Conservation (phyloP, 2,113 vertebrate genomes). For the Cryptotis parvus region DNA sequence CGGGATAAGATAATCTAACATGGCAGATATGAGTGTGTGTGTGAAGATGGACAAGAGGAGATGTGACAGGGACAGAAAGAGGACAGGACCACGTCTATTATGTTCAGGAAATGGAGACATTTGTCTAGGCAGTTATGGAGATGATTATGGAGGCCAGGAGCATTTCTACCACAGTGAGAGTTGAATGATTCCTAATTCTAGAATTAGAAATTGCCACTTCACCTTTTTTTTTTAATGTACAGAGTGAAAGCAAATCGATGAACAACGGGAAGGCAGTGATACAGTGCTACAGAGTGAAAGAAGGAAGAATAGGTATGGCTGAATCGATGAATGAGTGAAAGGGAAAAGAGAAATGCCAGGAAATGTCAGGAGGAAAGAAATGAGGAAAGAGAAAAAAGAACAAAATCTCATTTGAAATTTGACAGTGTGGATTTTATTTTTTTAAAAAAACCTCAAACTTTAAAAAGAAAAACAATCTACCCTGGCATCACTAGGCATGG, state of each 20-base stretch:
- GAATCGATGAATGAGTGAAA: neutral
- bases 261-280: too few species aligned
- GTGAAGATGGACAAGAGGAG: neutral
- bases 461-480: too few species aligned
- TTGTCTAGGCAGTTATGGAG: neutral
- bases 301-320: neutral
- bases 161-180: neutral
- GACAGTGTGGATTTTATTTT: neutral
- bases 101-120: neutral
- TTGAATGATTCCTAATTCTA: neutral
- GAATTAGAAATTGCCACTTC: slow-evolving; percentile 13
- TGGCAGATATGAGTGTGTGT: neutral
- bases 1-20: too few species aligned
- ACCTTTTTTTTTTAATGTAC: neutral
- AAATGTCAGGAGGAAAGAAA: neutral
- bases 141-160: neutral
- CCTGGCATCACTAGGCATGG: too few species aligned
- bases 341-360: neutral
- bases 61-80: neutral
- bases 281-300: neutral
- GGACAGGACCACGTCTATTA: neutral
- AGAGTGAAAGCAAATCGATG: neutral
- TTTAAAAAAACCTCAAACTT: neutral
- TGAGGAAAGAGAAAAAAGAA: neutral
- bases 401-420: neutral